Conservation (phyloP, 2,888 invertebrate genomes). For the Liodrosophila aerea region DNA sequence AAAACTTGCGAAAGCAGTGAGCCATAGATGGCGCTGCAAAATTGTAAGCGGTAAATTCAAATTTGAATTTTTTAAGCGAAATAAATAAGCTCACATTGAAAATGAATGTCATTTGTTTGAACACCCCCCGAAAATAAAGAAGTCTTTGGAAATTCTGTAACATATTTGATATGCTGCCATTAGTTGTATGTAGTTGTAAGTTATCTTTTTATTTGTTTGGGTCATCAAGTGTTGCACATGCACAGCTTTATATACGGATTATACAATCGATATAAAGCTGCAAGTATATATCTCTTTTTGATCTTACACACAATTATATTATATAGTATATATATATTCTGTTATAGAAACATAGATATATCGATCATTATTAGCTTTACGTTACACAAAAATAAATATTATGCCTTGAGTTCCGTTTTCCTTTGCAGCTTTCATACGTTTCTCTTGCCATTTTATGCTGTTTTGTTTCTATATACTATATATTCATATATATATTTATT, state of each 20-base stretch:
- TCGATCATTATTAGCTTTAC: conserved; percentile 24
- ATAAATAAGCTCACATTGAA: no score
- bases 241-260: conserved; percentile 20
- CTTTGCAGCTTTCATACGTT: conserved; percentile 20
- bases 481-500: conserved; percentile 18
- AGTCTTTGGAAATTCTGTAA: conserved; percentile 30
- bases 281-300: neutral
- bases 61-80: no score
- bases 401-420: conserved; percentile 29
- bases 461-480: conserved; percentile 13
- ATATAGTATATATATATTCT: conserved; percentile 20
- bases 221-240: conserved; percentile 40
- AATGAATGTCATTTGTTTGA: no score
- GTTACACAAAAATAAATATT: conserved; percentile 71
- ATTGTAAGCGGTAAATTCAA: no score
- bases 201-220: conserved; percentile 44
- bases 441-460: conserved; percentile 19
- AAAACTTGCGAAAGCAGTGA: no score
- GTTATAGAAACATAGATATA: conserved; percentile 17
- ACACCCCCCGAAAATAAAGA: no score
- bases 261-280: conserved; percentile 5
- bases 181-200: conserved; percentile 52
- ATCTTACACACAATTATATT: conserved; percentile 8
- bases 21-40: no score
- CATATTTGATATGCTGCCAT: conserved; percentile 71